phyloP scores from a whole-genome alignment of 1,140 invertebrate species.

The Belonocnema kinseyi region DNA sequence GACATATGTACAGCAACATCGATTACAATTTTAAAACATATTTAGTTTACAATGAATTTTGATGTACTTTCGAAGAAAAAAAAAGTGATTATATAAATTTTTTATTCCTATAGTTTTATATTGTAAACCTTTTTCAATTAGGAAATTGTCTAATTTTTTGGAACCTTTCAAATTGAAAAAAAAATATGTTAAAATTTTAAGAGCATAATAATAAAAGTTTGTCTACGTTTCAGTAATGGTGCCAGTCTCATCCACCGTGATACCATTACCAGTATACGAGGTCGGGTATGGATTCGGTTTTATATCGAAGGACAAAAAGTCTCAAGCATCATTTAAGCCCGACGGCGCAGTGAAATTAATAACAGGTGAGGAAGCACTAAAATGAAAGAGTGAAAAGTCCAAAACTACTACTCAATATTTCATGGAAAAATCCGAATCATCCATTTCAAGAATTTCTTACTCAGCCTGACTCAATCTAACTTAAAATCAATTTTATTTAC shows the following conservation, averaged over 20 bases:
- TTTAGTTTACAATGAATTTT: too few relatives aligned
- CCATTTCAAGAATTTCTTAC: too few relatives aligned
- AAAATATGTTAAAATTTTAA: neutral
- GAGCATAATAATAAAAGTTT: neutral
- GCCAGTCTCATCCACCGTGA: slow-evolving; percentile 80
- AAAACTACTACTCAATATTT: slow-evolving; percentile 14
- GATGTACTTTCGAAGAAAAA: too few relatives aligned
- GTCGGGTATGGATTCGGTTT: slow-evolving; percentile 68
- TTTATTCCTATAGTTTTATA: neutral
- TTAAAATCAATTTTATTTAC: too few relatives aligned
- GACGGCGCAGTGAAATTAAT: slow-evolving; percentile 67
- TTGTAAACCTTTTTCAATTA: neutral
- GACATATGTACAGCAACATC: too few relatives aligned
- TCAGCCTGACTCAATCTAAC: too few relatives aligned
- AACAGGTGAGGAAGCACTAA: slow-evolving; percentile 61
- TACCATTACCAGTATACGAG: slow-evolving; percentile 79
- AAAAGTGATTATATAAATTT: too few relatives aligned
- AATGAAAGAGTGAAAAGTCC: neutral
- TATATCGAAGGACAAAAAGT: slow-evolving; percentile 64
- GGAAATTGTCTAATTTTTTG: too few relatives aligned
- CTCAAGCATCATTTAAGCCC: slow-evolving; percentile 64
- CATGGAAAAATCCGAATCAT: slow-evolving; percentile 30
- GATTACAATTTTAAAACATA: too few relatives aligned
- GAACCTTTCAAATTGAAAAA: neutral
- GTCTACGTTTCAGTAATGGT: slow-evolving; percentile 75